Base-by-base conservation (phyloP, 92 coral and sea anemone species). In the Umimayanthus chanpuru region DNA sequence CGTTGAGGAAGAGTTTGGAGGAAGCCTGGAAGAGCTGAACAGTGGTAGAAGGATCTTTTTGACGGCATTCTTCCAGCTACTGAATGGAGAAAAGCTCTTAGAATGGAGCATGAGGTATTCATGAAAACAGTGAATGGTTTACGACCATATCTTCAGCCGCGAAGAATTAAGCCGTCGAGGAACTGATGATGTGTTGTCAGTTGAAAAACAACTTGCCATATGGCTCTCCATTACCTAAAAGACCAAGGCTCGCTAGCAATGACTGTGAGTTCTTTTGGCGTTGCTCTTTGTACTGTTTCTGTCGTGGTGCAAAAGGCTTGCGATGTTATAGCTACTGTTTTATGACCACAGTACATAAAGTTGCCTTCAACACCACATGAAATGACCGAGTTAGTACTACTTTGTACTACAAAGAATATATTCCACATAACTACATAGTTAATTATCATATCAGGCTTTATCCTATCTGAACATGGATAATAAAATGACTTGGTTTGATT, bases 261-360 rank as follows among this genome's bases (percentile, higher is more conserved):
- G 91, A 93, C 95, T 73, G 92, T 92, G 26, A 93, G 90, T 90
- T 41, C 93, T 64, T 92, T 90, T 92, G 94, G 90, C 30, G 91
- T 90, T 36, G 93, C 94, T 44, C 70, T 87, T 56, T 91, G 91
- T 65, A 91, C 88, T 73, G 91, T 88, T 30, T 88, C 93, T 38
- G 85, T 88, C 68, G 88, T 87, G 28, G 89, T 92, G 12, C 86
- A 88, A 58, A 89, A 92, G 65, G 92, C 89, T 43, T 89, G 90
- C 47, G 55, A 86, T 10, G 88, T 77, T 70, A 43, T 92, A 16
- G 76, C 91, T 61, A 82, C 50, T 75, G 71, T 56, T 38, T 85
- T 73, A 36, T 92, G 92, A 47, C 86, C 90, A 85, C 70, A 43
- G 40, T 86, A 86, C 58, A 92, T 89, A 65, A 89, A 89, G 72